Base-by-base conservation (phyloP, 1,140 invertebrate genomes). In the Helicoverpa armigera region DNA sequence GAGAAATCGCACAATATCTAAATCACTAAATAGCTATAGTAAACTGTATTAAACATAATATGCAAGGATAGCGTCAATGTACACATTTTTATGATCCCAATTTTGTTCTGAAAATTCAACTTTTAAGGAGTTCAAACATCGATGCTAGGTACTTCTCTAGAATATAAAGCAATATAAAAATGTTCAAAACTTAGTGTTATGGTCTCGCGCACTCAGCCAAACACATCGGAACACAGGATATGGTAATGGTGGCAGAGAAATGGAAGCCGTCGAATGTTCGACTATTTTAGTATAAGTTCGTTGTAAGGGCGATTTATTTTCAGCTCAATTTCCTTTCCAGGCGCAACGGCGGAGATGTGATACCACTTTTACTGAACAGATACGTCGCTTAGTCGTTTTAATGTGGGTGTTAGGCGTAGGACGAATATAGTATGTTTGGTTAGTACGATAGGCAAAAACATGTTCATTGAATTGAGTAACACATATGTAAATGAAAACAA, bases 301-400 rank as follows among this genome's bases (percentile, higher is more conserved):
- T 86, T 83, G 90, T 89, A 92, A 92, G 91, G 89, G 91, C 90
- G 91, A 93, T 94, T 92, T 94, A 94, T 94, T 94, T 94, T 91
- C 87, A 92, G 92, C 84, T 87, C 89, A 91, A 91, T 93, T 94
- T 94, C 92, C 92, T 93, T 76, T 86, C 84, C 83, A 92, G 88
- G 87, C 87, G 85, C 81, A 56, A 79, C 58, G 77, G 60, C 67
- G 82, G 81, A 85, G 81, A 86, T 78, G 81, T 83, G 82, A 83
- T 80, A 81, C 83, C 82, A 85, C 82, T 83, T 83, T 50, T 72
- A 81, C 73, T 63, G 58, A 60, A 81, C 75, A 77, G 79, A 80
- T 85, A 69, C 76, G 63, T 81, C 79, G 78, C 81, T 85, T 75
- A 83, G 81, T 82, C 82, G 86, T 79, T 58, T 85, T 86, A 87